A percentile compares a stretch with the other conserved stretches of the same genome.
phyloP scores from a whole-genome alignment of 2,113 vertebrate species.

The Numida meleagris region DNA sequence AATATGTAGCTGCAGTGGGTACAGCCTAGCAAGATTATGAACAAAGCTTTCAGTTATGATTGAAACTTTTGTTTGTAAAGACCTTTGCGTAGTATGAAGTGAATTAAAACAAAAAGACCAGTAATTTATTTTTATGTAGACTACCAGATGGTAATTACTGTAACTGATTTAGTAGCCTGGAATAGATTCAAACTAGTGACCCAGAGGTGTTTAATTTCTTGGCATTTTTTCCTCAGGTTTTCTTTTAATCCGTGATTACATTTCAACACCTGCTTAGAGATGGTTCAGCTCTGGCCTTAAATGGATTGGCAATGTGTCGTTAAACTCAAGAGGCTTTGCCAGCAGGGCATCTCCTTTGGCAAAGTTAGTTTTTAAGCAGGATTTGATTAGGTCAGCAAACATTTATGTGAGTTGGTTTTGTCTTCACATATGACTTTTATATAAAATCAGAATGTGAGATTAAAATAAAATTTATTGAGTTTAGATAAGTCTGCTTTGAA shows the following conservation, averaged over 20 bases:
- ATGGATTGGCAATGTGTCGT: conserved; percentile 43
- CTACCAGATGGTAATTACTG: conserved; percentile 66
- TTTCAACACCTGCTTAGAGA: conserved; percentile 67
- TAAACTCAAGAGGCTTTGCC: conserved; percentile 53
- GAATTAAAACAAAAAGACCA: conserved; percentile 40
- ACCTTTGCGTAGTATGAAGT: not conserved
- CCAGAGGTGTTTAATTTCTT: conserved; percentile 70
- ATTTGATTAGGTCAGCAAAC: conserved; percentile 34
- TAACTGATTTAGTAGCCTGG: conserved; percentile 65
- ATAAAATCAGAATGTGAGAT: not conserved
- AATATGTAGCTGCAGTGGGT: not conserved
- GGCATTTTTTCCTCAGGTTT: conserved; percentile 59
- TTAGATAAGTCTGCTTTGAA: not conserved
- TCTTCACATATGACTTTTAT: not conserved
- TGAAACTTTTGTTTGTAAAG: conserved; percentile 38
- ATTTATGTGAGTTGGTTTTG: not conserved
- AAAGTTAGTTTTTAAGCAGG: conserved; percentile 27
- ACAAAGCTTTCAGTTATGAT: not conserved
- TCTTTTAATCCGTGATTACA: conserved; percentile 60
- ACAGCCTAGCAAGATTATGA: conserved; percentile 10
- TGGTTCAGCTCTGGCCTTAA: conserved; percentile 52
- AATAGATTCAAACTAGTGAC: conserved; percentile 63
- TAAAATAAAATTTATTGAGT: not conserved
- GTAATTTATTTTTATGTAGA: conserved; percentile 58
- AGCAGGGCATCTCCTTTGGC: conserved; percentile 48